A percentile compares a stretch with the other conserved stretches of the same genome.
phyloP scores from a whole-genome alignment of 2,113 vertebrate genomes.

The Vidua macroura region DNA sequence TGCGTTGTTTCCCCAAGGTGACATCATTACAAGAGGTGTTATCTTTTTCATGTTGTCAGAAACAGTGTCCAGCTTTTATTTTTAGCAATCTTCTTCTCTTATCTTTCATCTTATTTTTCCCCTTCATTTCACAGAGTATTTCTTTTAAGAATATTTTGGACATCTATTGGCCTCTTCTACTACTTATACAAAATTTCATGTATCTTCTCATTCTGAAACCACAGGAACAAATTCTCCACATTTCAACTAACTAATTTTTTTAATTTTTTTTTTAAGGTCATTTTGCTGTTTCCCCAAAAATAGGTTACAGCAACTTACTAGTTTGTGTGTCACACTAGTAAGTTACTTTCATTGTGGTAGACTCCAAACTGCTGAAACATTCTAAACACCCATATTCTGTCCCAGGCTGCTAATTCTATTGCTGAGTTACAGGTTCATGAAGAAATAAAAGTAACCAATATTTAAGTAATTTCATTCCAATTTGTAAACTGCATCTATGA shows the following conservation, averaged over 20 bases:
- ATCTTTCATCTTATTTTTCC: neutral
- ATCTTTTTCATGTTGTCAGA: neutral
- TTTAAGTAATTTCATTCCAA: neutral
- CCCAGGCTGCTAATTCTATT: neutral
- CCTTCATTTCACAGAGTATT: neutral
- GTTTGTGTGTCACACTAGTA: neutral
- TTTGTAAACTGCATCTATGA: neutral
- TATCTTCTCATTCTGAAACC: neutral
- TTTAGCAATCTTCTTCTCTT: neutral
- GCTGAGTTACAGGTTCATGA: neutral
- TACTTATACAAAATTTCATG: neutral
- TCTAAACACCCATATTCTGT: neutral
- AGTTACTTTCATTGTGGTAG: neutral
- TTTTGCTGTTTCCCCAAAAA: neutral
- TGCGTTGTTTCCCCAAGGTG: neutral
- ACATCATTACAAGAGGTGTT: slow-evolving; percentile 41
- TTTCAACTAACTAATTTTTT: neutral
- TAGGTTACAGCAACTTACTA: neutral
- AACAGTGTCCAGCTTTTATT: neutral
- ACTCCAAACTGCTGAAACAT: neutral
- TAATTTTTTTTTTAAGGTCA: neutral
- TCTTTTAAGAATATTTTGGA: neutral
- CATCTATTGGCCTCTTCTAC: neutral
- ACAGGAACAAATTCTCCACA: neutral
- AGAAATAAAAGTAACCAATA: neutral